These are phyloP conservation scores for Triplophysa dalaica DNA, from an alignment of 2,113 vertebrate species.

Conservation along the genomic window DNA sequence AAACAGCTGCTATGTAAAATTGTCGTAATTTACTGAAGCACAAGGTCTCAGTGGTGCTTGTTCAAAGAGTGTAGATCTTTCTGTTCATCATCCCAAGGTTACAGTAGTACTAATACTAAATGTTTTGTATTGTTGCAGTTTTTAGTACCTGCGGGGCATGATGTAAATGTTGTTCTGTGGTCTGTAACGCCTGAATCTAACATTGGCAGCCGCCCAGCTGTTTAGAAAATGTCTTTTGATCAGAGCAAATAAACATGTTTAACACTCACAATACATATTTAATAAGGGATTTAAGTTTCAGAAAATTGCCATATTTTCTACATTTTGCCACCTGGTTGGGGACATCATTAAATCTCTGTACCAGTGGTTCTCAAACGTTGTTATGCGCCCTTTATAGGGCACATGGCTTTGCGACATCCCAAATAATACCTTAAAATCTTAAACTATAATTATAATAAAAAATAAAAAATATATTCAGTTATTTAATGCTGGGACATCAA, in stretches of 20 bases:
- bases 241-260: not conserved
- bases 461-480: too few relatives aligned
- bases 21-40: too few relatives aligned
- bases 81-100: not conserved
- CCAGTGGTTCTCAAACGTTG: too few relatives aligned
- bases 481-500: too few relatives aligned
- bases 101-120: not conserved
- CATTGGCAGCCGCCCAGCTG: slow-evolving; percentile 7
- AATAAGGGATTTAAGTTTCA: slow-evolving; percentile 5
- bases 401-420: too few relatives aligned
- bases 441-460: too few relatives aligned
- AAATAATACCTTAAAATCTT: too few relatives aligned
- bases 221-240: slow-evolving; percentile 15
- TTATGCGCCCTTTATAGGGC: too few relatives aligned
- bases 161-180: not conserved
- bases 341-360: not conserved
- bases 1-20: not conserved
- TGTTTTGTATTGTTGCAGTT: not conserved
- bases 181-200: not conserved
- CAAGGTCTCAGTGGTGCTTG: not conserved
- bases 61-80: not conserved
- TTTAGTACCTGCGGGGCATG: not conserved
- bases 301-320: not conserved
- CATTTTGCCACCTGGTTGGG: not conserved
- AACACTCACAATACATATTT: not conserved